Conservation (phyloP, 2,113 vertebrate genomes). For the Petrocephalus microphthalmus region DNA sequence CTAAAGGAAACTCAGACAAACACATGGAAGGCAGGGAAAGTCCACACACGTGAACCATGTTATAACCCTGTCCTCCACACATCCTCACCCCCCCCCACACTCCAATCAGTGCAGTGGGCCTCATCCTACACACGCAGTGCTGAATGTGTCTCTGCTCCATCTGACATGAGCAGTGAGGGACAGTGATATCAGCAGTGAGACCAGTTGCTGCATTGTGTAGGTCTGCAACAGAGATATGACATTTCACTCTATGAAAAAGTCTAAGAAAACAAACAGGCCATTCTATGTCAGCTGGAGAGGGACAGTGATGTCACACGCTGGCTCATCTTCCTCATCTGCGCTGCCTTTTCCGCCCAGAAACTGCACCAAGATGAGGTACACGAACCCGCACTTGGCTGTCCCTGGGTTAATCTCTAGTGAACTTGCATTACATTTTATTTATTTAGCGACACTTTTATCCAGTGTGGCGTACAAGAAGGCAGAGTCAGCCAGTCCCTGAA, state of each 20-base stretch:
- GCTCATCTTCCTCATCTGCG: background rate
- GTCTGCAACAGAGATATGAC: background rate
- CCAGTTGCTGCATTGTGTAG: background rate
- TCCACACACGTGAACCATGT: background rate
- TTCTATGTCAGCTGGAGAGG: background rate
- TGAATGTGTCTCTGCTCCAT: background rate
- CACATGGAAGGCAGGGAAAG: background rate
- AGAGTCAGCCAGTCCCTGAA: background rate
- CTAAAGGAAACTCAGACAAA: background rate
- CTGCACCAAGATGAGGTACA: background rate
- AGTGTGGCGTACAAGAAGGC: background rate
- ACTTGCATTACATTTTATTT: background rate
- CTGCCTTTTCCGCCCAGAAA: background rate
- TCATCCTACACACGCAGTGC: background rate
- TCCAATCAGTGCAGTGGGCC: background rate
- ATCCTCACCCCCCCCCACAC: background rate
- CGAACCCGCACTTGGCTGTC: background rate
- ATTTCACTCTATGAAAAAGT: background rate
- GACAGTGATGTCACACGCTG: background rate
- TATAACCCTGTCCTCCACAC: background rate
- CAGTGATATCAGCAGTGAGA: background rate
- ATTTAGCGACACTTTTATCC: background rate
- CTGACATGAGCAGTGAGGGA: conserved; percentile 12
- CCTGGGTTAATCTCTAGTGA: background rate
- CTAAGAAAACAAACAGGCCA: background rate